phyloP scores from a whole-genome alignment of 1,140 invertebrate genomes.

The Zaprionus kolodkinae region DNA sequence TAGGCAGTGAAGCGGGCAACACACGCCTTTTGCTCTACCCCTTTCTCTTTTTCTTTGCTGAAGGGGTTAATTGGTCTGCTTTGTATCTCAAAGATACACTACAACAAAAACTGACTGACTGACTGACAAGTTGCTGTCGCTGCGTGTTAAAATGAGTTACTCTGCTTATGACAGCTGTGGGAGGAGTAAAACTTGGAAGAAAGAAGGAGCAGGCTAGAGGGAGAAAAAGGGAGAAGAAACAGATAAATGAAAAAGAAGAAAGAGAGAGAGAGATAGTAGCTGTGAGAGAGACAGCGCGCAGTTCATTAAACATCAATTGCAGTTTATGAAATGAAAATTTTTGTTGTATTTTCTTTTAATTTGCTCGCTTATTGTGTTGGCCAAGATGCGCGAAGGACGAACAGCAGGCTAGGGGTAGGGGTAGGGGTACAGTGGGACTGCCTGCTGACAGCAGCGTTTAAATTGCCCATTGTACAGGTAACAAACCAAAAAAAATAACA shows the following conservation, averaged over 20 bases:
- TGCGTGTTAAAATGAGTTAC: conserved; percentile 32
- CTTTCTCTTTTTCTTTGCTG: neutral
- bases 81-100: conserved; percentile 64
- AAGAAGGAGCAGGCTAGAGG: neutral
- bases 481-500: neutral
- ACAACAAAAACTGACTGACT: conserved; percentile 33
- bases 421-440: conserved; percentile 36
- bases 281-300: conserved; percentile 1
- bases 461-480: conserved; percentile 75
- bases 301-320: conserved; percentile 66
- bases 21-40: neutral
- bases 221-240: neutral
- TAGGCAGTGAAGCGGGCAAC: conserved; percentile 42
- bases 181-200: conserved; percentile 57
- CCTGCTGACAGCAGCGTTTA: conserved; percentile 76
- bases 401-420: conserved; percentile 31
- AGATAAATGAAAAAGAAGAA: neutral
- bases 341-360: conserved; percentile 76
- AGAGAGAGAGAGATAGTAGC: neutral
- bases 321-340: conserved; percentile 45
- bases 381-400: conserved; percentile 4
- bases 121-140: conserved; percentile 49
- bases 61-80: conserved; percentile 75
- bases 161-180: conserved; percentile 73
- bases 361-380: conserved; percentile 41